phyloP scores from a whole-genome alignment of 2,888 invertebrate genomes.

The Lottia scabra region DNA sequence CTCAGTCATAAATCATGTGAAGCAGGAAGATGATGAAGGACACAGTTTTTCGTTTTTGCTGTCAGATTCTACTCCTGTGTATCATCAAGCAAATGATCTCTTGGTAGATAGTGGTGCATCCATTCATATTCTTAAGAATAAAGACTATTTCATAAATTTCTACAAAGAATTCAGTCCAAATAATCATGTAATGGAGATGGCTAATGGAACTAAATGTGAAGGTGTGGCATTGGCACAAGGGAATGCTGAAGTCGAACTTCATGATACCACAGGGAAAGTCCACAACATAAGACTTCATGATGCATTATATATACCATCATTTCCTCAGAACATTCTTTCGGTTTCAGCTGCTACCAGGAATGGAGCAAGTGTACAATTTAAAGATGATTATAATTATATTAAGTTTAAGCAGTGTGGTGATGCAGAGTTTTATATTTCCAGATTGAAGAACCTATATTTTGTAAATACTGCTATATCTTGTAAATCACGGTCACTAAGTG shows the following conservation, averaged over 20 bases:
- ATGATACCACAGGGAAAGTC: conserved; percentile 6
- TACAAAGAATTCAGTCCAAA: conserved; percentile 28
- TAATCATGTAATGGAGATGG: conserved; percentile 28
- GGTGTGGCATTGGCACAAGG: conserved; percentile 15
- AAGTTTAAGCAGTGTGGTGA: neutral
- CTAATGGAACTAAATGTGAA: conserved; percentile 22
- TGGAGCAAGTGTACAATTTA: conserved; percentile 24
- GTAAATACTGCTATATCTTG: neutral
- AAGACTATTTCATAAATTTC: conserved; percentile 28
- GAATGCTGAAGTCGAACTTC: conserved; percentile 8
- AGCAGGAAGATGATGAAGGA: neutral
- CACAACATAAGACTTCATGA: conserved; percentile 13
- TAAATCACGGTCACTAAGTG: conserved; percentile 3
- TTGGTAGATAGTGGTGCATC: conserved; percentile 39
- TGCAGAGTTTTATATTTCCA: neutral
- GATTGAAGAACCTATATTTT: neutral
- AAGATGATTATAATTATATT: neutral
- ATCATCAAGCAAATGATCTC: neutral
- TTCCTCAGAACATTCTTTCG: conserved; percentile 29
- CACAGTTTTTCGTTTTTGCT: neutral
- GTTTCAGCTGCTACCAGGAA: conserved; percentile 29
- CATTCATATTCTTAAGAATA: conserved; percentile 34
- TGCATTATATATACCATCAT: conserved; percentile 28
- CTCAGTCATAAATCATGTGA: neutral
- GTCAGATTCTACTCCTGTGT: neutral